Percentiles rank a stretch among this genome's conserved stretches.
phyloP scores from a whole-genome alignment of 92 coral and sea anemone genomes.

The Paragorgia papillata region DNA sequence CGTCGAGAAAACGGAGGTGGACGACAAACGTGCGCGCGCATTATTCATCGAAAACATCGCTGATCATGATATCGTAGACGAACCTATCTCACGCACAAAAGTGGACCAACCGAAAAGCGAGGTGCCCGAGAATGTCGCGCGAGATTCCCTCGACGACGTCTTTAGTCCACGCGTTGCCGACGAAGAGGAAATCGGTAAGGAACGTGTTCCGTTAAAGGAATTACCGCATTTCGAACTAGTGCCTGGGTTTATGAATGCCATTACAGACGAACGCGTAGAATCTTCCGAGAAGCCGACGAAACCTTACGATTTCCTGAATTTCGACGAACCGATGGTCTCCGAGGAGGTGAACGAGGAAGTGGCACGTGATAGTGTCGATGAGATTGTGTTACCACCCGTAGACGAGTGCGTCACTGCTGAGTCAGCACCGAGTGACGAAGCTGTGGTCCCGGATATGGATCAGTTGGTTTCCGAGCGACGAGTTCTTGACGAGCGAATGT shows the following conservation, averaged over 20 bases:
- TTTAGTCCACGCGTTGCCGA: neutral
- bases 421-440: neutral
- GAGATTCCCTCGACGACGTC: conserved; percentile 8
- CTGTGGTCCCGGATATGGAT: neutral
- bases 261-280: conserved; percentile 1
- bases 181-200: neutral
- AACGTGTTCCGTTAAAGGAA: neutral
- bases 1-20: conserved; percentile 1
- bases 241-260: neutral
- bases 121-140: neutral
- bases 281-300: neutral
- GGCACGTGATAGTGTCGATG: neutral
- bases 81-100: neutral
- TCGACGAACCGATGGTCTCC: neutral
- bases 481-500: neutral
- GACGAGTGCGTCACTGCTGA: neutral
- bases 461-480: neutral
- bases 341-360: neutral
- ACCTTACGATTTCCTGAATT: neutral
- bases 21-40: neutral
- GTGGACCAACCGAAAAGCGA: neutral
- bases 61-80: neutral
- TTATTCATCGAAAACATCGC: neutral
- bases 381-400: neutral
- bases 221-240: conserved; percentile 14